Base-by-base conservation (phyloP, 2,797 vertebrate species). In the Enteromius thamalakanensis region DNA sequence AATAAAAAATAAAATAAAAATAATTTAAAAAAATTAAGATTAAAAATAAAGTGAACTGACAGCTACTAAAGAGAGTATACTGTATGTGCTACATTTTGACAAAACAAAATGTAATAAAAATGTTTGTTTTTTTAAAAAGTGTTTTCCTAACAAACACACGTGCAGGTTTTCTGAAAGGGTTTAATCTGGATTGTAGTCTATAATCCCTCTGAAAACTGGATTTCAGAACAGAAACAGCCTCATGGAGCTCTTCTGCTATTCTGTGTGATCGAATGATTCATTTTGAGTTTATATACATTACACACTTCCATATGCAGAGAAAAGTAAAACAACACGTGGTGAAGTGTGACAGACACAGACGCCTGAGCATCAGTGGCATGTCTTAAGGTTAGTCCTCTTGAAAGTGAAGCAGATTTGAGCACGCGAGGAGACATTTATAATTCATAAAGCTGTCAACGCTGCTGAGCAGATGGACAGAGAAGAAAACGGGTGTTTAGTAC, bases 161-260 rank as follows among this genome's bases (percentile, higher is more conserved):
- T 58, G 40, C 3, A 32, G 26, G 70, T 45, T 47, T 29, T 47
- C 42, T 71, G 23, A 1, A 9, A 72, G 45, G 45, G 12, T 55
- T 69, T 70, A 70, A 80, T 80, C 78, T 70, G 65, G 65, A 80
- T 58, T 21, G 34, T 45, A 49, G 5, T 6, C 11, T 26, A 3
- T 42, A 79, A 79, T 79, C 77, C 21, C 32, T 79, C 77, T 37
- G 26, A 3, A 15, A 23, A 34, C 7, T 79, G 19, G 45, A 79
- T 67, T 51, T 51, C 29, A 23, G 45, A 45, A 67, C 62, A 51
- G 45, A 17, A 53, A 53, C 49, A 37, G 29, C 29, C 17, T 10
- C 14, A 29, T 49, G 14, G 68, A 71, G 69, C 23, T 47, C 42
- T 1, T 71, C 67, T 68, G n/a, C 23, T 19, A 51, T 51, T 11